Conservation (phyloP, 2,888 invertebrate species). For the Aleiodes leptofemur region DNA sequence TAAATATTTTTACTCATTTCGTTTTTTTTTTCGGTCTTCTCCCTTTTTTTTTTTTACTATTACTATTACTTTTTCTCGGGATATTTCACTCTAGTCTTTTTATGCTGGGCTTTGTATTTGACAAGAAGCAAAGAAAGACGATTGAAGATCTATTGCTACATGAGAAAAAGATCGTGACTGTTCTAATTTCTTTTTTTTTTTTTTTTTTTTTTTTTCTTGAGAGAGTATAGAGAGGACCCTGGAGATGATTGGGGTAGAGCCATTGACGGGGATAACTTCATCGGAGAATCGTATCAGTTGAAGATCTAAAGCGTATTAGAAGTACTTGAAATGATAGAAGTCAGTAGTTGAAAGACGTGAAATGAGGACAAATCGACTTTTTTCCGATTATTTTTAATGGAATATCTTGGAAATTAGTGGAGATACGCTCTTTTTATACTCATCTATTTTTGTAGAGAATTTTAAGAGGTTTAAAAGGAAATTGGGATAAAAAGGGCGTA, state of each 20-base stretch:
- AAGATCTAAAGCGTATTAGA: conserved; percentile 12
- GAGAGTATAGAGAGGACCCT: background rate
- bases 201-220: too few species aligned
- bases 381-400: background rate
- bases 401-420: too few species aligned
- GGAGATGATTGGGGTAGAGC: conserved; percentile 21
- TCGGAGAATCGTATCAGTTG: conserved; percentile 1
- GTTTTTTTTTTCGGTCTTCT: conserved; percentile 46
- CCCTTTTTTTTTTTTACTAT: too few species aligned
- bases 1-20: conserved; percentile 46
- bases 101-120: background rate
- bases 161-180: conserved; percentile 26
- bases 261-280: background rate
- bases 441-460: too few species aligned
- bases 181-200: background rate
- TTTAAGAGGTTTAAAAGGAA: too few species aligned
- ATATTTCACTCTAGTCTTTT: background rate
- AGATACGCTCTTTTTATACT: too few species aligned
- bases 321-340: background rate
- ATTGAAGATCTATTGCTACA: background rate
- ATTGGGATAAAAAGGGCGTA: too few species aligned
- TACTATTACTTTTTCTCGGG: conserved; percentile 3
- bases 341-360: too few species aligned
- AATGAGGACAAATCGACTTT: too few species aligned
- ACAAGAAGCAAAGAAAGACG: background rate